Base-by-base conservation (phyloP, 2,113 vertebrate species). In the Promerops cafer region DNA sequence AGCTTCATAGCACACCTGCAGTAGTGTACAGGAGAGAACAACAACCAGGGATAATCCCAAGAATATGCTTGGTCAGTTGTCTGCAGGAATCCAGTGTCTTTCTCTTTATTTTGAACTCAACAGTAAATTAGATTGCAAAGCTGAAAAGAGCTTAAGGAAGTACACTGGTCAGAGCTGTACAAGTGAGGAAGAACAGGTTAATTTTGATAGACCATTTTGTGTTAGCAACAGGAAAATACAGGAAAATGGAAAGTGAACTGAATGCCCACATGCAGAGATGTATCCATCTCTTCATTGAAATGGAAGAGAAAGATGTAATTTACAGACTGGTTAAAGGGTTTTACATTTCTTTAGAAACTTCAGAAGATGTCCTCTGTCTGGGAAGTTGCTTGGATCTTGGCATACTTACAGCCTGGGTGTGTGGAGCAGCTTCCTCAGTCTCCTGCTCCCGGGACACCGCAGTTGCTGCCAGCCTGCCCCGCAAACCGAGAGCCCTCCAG, bases 401-500 rank as follows among this genome's bases (percentile, higher is more conserved):
- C 26, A 2, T 24, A 2, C 27, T 64, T 61, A 30, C 54, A 65
- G 57, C 33, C 23, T 19, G 16, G 8, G 18, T 17, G 3, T 3
- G 3, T 16, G 9, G 21, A 54, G 35, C 2, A 18, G 45, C 54
- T 89, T 90, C 65, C 50, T 72, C 42, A 5, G 15, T 59, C 24
- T 74, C 14, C 16, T 47, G n/a, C 39, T 70, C 28, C 33, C 2
- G 2, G 11, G 54, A 33, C 52, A 20, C 10, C 0, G 1, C n/a
- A 30, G 50, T 26, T 56, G 20, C 24, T 77, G 70, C 91, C 70
- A 35, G 40, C 20, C 45, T 0, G 2, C 24, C n/a, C 57, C 10
- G 0, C 65, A 79, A 26, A 68, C 37, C 0, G 0, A 44, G 86
- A 71, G 49, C 35, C 42, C 16, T 28, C 7, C 33, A 3, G 30